phyloP scores from a whole-genome alignment of 2,113 vertebrate species.

The Apodemus speciosus region DNA sequence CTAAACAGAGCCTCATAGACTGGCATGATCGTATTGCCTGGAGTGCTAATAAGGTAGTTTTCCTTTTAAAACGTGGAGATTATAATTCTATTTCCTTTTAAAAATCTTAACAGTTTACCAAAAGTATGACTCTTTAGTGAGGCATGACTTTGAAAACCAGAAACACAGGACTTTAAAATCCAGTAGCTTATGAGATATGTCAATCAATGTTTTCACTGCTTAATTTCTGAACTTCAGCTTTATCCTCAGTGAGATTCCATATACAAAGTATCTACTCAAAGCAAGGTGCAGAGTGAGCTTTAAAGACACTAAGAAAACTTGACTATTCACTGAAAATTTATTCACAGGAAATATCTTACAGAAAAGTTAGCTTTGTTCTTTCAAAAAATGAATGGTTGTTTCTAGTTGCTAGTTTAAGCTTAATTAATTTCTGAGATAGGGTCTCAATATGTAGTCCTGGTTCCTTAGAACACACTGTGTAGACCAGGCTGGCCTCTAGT shows the following conservation, averaged over 20 bases:
- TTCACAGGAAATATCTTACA: constrained; percentile 42
- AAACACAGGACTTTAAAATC: constrained; percentile 44
- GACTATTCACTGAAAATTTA: constrained; percentile 4
- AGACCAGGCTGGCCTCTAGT: no score
- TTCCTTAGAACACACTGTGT: not conserved
- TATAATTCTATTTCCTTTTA: not conserved
- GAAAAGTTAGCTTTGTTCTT: constrained; percentile 34
- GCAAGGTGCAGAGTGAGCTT: not conserved
- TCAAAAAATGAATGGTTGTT: not conserved
- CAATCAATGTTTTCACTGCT: constrained; percentile 28
- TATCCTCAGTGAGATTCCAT: constrained; percentile 11
- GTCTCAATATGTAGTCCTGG: not conserved
- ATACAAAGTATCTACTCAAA: constrained; percentile 56
- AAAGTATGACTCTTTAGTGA: constrained; percentile 17
- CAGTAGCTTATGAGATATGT: not conserved
- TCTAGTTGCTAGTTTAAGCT: constrained; percentile 8
- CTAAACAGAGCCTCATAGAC: not conserved
- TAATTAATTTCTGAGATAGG: not conserved
- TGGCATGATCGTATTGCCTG: not conserved
- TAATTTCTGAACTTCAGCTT: not conserved
- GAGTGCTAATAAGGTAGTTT: constrained; percentile 30
- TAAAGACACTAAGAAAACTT: constrained; percentile 13
- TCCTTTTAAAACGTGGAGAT: constrained; percentile 26
- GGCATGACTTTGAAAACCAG: constrained; percentile 16
- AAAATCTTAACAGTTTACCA: not conserved